Evolutionary conservation across 2,797 vertebrate genomes (phyloP), one percentile per base, ranked within the genome.

Genomic region (Scleropages formosus): DNA sequence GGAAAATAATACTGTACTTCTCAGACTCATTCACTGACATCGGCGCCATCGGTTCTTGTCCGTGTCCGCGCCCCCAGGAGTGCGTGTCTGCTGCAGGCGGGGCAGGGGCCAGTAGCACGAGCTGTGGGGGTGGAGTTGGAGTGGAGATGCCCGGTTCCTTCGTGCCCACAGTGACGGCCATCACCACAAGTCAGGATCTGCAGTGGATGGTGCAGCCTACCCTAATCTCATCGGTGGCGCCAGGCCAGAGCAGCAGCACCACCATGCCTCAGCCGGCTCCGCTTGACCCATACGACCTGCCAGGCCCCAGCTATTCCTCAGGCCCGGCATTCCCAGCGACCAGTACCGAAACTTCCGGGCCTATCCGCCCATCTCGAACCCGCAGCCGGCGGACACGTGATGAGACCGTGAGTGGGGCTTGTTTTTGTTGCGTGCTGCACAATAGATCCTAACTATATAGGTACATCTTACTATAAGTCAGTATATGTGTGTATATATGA

Each of bases 141-240:
- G 89, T 85, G 90, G 96, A 98, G 84, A 98, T 97, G 95, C 96
- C 96, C 26, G 88, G 96, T 88, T 96, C 96, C 85, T 98, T 98
- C 44, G 95, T 98, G 80, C 97, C 97, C 85, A 98, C 97, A 72
- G 96, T 98, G 88, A 99, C 97, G 13, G 96, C 97, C 86, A 99
- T 99, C 90, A 96, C 96, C 85, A 96, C 94, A 83, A 99, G 97
- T 86, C 97, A 96, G 87, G 97, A 99, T 85, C 93, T 99, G 87
- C 97, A 98, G 96, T 98, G 97, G 97, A 90, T 99, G 89, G 96
- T 97, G 73, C 97, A 98, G 78, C 96, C 97, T 8, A 96, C 97
- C 70, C 94, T 98, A 75, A 94, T 96, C 88, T 97, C 97, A 76
- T 99, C 97, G 0, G 95, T 97, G 88, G 96, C 97, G 70, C 95